These are phyloP conservation scores for Sebastes taczanowskii DNA, from an alignment of 2,797 vertebrate species.

Conservation along the genomic window DNA sequence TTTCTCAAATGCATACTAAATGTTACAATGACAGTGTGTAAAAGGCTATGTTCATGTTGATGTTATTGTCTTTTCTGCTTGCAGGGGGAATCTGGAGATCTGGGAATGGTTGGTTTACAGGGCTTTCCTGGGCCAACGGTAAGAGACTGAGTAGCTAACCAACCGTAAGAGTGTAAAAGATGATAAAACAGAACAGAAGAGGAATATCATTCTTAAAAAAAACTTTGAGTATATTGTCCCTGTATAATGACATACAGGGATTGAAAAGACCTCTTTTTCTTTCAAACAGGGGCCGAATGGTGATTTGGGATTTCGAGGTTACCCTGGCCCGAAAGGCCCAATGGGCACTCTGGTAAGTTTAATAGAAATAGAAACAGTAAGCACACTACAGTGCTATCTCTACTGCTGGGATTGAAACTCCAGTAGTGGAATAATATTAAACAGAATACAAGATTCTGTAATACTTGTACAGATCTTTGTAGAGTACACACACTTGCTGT, in stretches of 20 bases:
- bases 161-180: background rate
- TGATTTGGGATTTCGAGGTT: conserved; percentile 87
- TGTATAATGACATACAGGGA: background rate
- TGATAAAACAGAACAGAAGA: background rate
- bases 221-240: background rate
- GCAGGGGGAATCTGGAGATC: conserved; percentile 90
- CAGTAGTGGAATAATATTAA: background rate
- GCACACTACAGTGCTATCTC: background rate
- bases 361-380: background rate
- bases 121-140: conserved; percentile 96
- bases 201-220: background rate
- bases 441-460: background rate
- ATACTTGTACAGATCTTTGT: background rate
- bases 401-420: background rate
- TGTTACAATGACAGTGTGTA: background rate
- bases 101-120: conserved; percentile 90
- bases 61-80: conserved; percentile 49
- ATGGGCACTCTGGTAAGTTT: conserved; percentile 88
- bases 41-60: background rate
- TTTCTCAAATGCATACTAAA: background rate
- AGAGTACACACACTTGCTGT: background rate
- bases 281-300: conserved; percentile 89
- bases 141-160: conserved; percentile 15
- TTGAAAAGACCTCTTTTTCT: background rate
- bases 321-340: conserved; percentile 92